A percentile compares a stretch with the other conserved stretches of the same genome.
phyloP scores from a whole-genome alignment of 1,140 invertebrate species.

The Eurosta solidaginis region DNA sequence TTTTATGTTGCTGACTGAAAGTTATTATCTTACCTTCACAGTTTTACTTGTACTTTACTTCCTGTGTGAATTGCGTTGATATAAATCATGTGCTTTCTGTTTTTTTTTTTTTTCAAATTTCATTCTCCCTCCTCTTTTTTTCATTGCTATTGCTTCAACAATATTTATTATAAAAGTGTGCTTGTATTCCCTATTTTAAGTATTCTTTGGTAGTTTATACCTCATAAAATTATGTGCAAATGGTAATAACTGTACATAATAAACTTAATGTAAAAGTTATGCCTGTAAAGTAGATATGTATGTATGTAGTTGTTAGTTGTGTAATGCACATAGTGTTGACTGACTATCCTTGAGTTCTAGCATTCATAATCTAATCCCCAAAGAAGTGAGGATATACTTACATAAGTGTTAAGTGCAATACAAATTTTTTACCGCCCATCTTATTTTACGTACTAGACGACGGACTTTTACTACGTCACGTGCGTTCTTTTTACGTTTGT shows the following conservation, averaged over 20 bases:
- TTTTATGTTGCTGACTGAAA: neutral
- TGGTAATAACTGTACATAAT: neutral
- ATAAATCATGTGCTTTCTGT: neutral
- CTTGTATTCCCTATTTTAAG: neutral
- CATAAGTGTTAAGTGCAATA: too few species aligned
- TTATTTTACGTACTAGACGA: too few species aligned
- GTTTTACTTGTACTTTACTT: neutral
- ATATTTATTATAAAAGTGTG: neutral
- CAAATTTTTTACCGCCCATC: too few species aligned
- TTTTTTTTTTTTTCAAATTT: neutral
- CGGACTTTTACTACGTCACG: too few species aligned
- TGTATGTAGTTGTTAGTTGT: neutral
- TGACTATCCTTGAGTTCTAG: too few species aligned
- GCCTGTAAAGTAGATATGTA: neutral
- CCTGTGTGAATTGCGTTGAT: conserved; percentile 8
- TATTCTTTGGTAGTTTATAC: conserved; percentile 18
- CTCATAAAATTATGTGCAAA: conserved; percentile 21
- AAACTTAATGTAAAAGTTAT: neutral
- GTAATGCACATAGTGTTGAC: too few species aligned
- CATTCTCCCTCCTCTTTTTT: neutral
- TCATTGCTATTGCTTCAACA: neutral
- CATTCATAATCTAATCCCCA: too few species aligned
- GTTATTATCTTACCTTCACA: conserved; percentile 7
- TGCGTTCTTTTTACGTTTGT: too few species aligned
- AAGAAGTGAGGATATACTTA: too few species aligned